A percentile compares a stretch with the other conserved stretches of the same genome.
Conservation (phyloP, 2,888 invertebrate genomes). For the Sphinx pinastri region DNA sequence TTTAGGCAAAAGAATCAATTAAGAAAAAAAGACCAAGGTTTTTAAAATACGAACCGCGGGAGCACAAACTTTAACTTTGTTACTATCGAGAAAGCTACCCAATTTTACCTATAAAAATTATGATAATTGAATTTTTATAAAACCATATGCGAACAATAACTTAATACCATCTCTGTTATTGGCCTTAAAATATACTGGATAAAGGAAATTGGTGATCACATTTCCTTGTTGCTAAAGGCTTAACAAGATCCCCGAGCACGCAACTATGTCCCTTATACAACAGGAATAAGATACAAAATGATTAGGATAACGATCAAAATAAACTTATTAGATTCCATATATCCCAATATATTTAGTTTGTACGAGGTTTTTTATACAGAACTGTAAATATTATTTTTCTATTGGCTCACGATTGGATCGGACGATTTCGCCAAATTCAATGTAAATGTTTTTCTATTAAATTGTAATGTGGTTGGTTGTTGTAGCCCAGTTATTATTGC, state of each 20-base stretch:
- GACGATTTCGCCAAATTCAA: neutral
- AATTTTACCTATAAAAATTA: neutral
- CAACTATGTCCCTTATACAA: neutral
- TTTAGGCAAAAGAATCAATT: too few relatives aligned
- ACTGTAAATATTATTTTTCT: constrained; percentile 22
- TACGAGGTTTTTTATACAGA: neutral
- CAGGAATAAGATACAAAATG: neutral
- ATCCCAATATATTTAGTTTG: constrained; percentile 15
- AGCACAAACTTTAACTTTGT: too few relatives aligned
- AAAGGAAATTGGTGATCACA: constrained; percentile 28
- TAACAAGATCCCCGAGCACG: constrained; percentile 6
- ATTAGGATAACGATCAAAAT: neutral
- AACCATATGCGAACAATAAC: neutral
- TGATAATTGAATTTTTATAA: neutral
- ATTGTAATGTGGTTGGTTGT: neutral
- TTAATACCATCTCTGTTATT: constrained; percentile 14
- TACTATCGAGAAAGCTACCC: too few relatives aligned
- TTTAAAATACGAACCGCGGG: too few relatives aligned
- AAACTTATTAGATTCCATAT: neutral
- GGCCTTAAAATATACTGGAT: constrained; percentile 13
- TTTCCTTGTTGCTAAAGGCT: constrained; percentile 27
- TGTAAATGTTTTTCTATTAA: neutral
- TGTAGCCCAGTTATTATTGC: neutral
- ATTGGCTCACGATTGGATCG: neutral
- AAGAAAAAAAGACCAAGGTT: too few relatives aligned